phyloP scores from a whole-genome alignment of 2,888 invertebrate genomes.

The Platycnemis pennipes region DNA sequence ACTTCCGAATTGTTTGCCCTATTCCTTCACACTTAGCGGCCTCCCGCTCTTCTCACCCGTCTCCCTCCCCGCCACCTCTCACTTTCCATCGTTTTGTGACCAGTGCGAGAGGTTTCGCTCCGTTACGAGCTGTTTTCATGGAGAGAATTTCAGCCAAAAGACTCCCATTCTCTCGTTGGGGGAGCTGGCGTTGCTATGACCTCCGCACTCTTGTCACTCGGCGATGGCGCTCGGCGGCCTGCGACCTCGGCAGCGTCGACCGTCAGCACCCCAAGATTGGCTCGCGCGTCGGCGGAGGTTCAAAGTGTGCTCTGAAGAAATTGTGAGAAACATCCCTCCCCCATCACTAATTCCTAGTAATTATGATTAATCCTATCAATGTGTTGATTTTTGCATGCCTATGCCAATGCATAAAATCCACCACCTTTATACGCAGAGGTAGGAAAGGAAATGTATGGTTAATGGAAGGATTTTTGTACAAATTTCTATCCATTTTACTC shows the following conservation, averaged over 20 bases:
- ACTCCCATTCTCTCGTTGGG: neutral
- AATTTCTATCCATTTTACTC: too few species aligned
- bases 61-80: neutral
- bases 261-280: neutral
- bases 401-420: too few species aligned
- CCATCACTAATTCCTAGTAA: too few species aligned
- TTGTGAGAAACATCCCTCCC: too few species aligned
- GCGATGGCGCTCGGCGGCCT: neutral
- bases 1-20: constrained; percentile 45
- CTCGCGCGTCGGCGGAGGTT: neutral
- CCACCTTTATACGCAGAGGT: too few species aligned
- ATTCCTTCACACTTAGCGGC: constrained; percentile 3
- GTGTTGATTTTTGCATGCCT: too few species aligned
- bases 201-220: neutral
- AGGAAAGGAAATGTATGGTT: too few species aligned
- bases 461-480: too few species aligned
- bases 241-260: neutral
- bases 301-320: neutral
- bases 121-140: neutral
- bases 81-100: constrained; percentile 1
- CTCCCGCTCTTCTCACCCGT: neutral
- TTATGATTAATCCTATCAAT: too few species aligned
- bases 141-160: neutral
- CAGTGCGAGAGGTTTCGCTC: neutral
- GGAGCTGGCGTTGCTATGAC: neutral